Evolutionary conservation across 2,888 invertebrate genomes (phyloP).

Genomic region (Rhogogaster chlorosoma): DNA sequence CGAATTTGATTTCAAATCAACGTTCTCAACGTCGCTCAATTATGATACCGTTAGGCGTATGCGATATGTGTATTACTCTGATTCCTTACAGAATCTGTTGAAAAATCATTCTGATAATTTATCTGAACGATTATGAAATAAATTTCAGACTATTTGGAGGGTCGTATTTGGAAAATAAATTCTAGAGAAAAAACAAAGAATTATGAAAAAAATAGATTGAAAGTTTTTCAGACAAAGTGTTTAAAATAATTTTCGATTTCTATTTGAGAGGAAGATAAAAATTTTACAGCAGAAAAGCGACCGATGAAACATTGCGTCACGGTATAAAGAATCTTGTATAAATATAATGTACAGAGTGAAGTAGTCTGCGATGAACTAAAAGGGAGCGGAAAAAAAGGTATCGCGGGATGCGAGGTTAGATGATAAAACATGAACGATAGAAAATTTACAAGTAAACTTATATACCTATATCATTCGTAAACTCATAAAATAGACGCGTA

Average conservation of each 20-base stretch:
- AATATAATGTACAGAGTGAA: slow-evolving; percentile 2
- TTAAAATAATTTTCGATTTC: background rate
- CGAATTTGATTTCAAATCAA: background rate
- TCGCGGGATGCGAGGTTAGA: slow-evolving; percentile 9
- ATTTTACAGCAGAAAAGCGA: background rate
- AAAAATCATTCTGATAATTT: background rate
- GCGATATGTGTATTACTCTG: too few species aligned
- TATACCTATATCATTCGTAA: background rate
- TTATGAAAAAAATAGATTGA: background rate
- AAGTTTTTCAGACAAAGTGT: background rate
- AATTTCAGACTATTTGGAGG: background rate
- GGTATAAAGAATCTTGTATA: background rate
- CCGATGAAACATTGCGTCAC: background rate
- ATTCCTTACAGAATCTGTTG: too few species aligned
- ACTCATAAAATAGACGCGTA: background rate
- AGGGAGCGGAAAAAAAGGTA: background rate
- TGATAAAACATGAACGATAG: background rate
- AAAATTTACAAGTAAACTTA: slow-evolving; percentile 18
- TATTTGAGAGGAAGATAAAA: background rate
- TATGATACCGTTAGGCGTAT: background rate
- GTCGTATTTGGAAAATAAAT: background rate
- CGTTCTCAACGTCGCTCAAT: background rate
- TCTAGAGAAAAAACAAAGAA: background rate
- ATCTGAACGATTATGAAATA: background rate
- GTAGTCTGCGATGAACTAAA: slow-evolving; percentile 35